phyloP scores from a whole-genome alignment of 2,113 vertebrate species.

The Ptychochromis oligacanthus region DNA sequence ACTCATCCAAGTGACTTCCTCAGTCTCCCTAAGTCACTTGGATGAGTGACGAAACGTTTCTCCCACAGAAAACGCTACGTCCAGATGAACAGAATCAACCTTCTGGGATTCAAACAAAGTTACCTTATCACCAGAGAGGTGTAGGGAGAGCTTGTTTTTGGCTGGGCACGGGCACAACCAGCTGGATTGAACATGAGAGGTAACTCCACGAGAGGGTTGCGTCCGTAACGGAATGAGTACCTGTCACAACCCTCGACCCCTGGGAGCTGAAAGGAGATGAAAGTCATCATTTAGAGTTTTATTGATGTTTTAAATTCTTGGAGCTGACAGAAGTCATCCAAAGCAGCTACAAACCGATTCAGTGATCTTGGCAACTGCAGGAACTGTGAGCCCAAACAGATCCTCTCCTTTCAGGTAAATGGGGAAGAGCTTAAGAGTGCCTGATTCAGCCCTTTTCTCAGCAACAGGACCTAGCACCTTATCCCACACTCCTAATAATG shows the following conservation, averaged over 20 bases:
- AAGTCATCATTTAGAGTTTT: background rate
- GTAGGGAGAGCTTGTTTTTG: constrained; percentile 83
- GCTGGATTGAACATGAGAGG: constrained; percentile 94
- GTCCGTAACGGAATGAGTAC: constrained; percentile 95
- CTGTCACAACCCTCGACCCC: constrained; percentile 93
- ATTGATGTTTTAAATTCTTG: background rate
- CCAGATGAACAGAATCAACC: too few relatives aligned
- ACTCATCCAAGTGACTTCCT: too few relatives aligned
- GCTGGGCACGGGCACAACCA: constrained; percentile 91
- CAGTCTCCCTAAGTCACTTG: too few relatives aligned
- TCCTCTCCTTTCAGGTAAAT: constrained; percentile 95
- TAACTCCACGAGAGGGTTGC: constrained; percentile 92
- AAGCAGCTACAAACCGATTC: constrained; percentile 88
- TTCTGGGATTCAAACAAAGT: constrained; percentile 77
- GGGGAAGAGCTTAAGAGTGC: constrained; percentile 94
- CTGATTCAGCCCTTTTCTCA: constrained; percentile 86
- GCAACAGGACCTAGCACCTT: constrained; percentile 94
- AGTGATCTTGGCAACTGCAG: constrained; percentile 90
- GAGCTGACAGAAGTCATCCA: background rate
- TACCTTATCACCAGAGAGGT: constrained; percentile 87
- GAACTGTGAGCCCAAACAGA: constrained; percentile 93
- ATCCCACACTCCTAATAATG: constrained; percentile 91
- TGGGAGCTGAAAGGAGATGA: constrained; percentile 83
- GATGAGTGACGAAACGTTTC: too few relatives aligned
- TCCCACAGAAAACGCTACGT: too few relatives aligned